These are phyloP conservation scores for Coptodon bakossiorum DNA, from an alignment of 2,113 vertebrate species.

Conservation along the genomic window DNA sequence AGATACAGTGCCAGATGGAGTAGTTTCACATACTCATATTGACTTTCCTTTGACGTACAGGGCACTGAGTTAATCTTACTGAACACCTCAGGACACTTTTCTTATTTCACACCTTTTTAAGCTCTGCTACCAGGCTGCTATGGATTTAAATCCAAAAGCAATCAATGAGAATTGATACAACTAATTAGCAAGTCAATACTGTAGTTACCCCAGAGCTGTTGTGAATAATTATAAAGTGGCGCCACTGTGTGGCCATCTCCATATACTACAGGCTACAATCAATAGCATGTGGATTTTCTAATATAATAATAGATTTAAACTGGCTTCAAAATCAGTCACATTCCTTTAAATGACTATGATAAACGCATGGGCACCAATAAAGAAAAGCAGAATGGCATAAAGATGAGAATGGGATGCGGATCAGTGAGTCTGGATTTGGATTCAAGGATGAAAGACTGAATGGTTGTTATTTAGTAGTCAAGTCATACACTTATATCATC, in stretches of 20 bases:
- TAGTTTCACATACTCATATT: background rate
- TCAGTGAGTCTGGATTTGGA: background rate
- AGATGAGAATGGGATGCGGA: background rate
- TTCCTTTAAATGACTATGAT: background rate
- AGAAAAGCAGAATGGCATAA: background rate
- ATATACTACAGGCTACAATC: background rate
- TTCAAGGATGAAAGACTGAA: background rate
- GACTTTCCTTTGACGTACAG: background rate
- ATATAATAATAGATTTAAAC: background rate
- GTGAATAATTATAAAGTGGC: slow-evolving; percentile 9
- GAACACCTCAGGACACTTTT: background rate
- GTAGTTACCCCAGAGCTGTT: background rate
- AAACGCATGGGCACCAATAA: background rate
- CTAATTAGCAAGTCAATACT: background rate
- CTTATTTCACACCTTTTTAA: background rate
- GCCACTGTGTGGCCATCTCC: slow-evolving; percentile 52
- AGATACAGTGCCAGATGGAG: background rate
- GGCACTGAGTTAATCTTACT: background rate
- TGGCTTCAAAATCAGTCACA: background rate
- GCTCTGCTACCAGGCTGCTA: background rate
- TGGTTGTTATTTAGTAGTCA: background rate
- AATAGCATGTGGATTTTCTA: background rate
- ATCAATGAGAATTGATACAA: background rate
- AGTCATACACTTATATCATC: background rate
- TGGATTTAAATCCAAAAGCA: background rate